A percentile compares a stretch with the other conserved stretches of the same genome.
Conservation (phyloP, 2,888 invertebrate genomes). For the Coelogynopora nodosa region DNA sequence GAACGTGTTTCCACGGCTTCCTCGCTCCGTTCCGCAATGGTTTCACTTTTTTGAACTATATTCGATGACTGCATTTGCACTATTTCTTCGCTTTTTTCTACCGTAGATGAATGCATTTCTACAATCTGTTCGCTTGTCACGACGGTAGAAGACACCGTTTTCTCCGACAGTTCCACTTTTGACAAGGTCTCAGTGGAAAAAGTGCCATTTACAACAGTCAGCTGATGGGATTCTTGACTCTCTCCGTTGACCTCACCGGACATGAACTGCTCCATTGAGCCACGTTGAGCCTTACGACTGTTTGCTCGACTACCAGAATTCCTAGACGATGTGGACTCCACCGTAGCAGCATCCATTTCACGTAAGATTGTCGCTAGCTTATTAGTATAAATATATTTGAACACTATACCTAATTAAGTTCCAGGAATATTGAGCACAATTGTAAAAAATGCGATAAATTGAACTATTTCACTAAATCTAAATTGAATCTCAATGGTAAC, state of each 20-base stretch:
- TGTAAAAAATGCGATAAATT: neutral
- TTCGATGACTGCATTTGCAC: neutral
- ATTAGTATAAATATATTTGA: too few species aligned
- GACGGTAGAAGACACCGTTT: too few species aligned
- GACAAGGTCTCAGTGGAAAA: neutral
- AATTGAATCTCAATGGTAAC: neutral
- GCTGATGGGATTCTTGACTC: neutral
- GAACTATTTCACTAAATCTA: neutral
- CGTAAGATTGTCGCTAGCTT: too few species aligned
- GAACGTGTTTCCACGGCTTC: neutral
- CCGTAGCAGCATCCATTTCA: neutral
- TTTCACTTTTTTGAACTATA: neutral
- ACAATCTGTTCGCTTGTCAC: neutral
- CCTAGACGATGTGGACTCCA: neutral
- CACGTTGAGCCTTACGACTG: neutral
- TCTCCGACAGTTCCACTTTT: too few species aligned
- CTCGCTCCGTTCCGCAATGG: neutral
- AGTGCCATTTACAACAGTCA: neutral
- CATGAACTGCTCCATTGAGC: neutral
- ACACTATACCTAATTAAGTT: neutral
- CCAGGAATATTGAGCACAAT: neutral
- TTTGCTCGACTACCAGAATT: neutral
- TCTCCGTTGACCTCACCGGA: neutral
- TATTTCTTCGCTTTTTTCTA: neutral
- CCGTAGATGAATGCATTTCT: neutral